phyloP scores from a whole-genome alignment of 2,888 invertebrate genomes.

The Seira musarum region DNA sequence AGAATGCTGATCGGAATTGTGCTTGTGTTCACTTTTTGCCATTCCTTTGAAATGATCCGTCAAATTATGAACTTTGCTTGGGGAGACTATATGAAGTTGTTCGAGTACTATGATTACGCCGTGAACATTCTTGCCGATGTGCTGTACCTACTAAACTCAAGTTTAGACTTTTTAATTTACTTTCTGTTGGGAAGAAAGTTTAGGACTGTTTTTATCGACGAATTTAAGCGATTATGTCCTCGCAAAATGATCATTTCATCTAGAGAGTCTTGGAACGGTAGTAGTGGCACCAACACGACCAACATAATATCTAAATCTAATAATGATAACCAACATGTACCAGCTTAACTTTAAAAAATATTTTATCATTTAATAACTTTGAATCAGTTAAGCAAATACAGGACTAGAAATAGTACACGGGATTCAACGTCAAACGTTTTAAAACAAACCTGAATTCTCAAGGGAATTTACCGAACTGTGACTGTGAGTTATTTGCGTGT shows the following conservation, averaged over 20 bases:
- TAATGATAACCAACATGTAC: too few relatives aligned
- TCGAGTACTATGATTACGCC: background rate
- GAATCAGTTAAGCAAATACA: too few relatives aligned
- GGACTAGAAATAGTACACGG: too few relatives aligned
- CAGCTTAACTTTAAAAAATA: too few relatives aligned
- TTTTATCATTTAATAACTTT: too few relatives aligned
- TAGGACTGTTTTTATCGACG: background rate
- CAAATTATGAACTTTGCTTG: background rate
- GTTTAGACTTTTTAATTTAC: background rate
- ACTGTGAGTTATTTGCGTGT: too few relatives aligned
- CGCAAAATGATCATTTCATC: background rate
- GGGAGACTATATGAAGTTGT: background rate
- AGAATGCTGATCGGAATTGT: constrained; percentile 54
- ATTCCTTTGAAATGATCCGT: background rate
- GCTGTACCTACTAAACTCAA: background rate
- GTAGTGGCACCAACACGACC: too few relatives aligned
- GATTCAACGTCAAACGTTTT: too few relatives aligned
- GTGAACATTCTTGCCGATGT: background rate
- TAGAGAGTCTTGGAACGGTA: too few relatives aligned
- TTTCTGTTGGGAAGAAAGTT: background rate
- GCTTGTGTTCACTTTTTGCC: background rate
- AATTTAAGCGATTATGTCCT: background rate
- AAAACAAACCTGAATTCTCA: too few relatives aligned
- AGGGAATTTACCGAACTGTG: too few relatives aligned
- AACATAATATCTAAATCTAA: too few relatives aligned